Evolutionary conservation across 2,113 vertebrate genomes (phyloP).

Genomic region (Calypte anna): DNA sequence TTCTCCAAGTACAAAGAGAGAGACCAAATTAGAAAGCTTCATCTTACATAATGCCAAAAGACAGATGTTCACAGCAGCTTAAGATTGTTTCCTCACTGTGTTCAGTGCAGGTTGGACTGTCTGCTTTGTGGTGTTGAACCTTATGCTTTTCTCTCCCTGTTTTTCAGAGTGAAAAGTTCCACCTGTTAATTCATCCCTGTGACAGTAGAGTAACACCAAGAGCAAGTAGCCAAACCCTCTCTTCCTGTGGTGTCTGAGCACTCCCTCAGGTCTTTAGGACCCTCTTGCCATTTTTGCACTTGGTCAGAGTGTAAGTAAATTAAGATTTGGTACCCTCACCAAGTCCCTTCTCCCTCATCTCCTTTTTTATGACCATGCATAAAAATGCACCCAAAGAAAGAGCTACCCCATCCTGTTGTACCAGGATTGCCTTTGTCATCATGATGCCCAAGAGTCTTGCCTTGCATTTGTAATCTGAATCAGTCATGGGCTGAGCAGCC

Average conservation of each 20-base stretch:
- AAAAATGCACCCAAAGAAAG: rapidly evolving
- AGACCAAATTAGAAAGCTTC: background rate
- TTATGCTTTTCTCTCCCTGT: background rate
- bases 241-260: background rate
- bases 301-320: background rate
- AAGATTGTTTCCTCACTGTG: background rate
- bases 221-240: background rate
- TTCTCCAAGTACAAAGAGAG: background rate
- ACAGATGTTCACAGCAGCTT: background rate
- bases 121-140: background rate
- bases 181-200: background rate
- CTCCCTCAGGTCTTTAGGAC: background rate
- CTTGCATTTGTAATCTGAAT: background rate
- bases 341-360: background rate
- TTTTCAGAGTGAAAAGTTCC: background rate
- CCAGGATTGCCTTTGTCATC: rapidly evolving
- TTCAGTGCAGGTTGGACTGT: background rate
- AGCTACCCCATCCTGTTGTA: background rate
- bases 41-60: background rate
- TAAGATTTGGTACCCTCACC: background rate
- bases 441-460: background rate
- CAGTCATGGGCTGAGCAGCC: background rate
- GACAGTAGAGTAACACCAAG: background rate
- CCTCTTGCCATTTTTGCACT: background rate
- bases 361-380: background rate